phyloP scores from a whole-genome alignment of 2,113 vertebrate genomes.

The Nothobranchius furzeri region DNA sequence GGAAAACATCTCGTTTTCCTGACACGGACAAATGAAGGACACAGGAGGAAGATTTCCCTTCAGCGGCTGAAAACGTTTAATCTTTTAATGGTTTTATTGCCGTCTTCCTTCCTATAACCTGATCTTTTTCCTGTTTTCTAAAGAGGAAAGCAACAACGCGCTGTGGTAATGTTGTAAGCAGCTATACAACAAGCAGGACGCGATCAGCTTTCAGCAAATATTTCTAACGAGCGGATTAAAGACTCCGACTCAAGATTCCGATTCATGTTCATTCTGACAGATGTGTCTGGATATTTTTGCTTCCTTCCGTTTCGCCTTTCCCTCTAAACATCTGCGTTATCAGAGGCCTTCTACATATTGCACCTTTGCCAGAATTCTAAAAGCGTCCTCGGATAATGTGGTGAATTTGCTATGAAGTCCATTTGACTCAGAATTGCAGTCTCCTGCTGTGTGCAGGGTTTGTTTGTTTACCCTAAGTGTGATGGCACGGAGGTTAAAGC shows the following conservation, averaged over 20 bases:
- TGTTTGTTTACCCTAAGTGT: conserved; percentile 59
- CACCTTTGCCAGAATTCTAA: conserved; percentile 13
- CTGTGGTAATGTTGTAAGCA: neutral
- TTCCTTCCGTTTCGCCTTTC: conserved; percentile 6
- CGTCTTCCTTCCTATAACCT: neutral
- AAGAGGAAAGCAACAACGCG: neutral
- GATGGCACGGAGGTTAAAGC: conserved; percentile 50
- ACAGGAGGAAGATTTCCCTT: conserved; percentile 28
- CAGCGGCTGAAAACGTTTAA: conserved; percentile 13
- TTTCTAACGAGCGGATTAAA: no score
- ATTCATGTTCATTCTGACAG: no score
- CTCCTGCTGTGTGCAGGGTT: conserved; percentile 38
- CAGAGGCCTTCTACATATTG: conserved; percentile 2
- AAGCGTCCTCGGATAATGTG: conserved; percentile 15
- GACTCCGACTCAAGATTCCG: no score
- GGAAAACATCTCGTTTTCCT: conserved; percentile 49
- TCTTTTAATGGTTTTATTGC: neutral
- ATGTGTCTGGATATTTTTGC: neutral
- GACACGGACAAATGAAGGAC: conserved; percentile 51
- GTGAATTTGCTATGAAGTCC: conserved; percentile 26
- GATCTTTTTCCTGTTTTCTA: neutral
- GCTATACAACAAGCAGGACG: neutral
- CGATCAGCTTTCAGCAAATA: no score
- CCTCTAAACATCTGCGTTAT: conserved; percentile 17
- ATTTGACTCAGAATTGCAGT: conserved; percentile 18